Evolutionary conservation across 1,140 invertebrate genomes (phyloP), one percentile per base, ranked within the genome.

Genomic region (Protaetia brevitarsis): DNA sequence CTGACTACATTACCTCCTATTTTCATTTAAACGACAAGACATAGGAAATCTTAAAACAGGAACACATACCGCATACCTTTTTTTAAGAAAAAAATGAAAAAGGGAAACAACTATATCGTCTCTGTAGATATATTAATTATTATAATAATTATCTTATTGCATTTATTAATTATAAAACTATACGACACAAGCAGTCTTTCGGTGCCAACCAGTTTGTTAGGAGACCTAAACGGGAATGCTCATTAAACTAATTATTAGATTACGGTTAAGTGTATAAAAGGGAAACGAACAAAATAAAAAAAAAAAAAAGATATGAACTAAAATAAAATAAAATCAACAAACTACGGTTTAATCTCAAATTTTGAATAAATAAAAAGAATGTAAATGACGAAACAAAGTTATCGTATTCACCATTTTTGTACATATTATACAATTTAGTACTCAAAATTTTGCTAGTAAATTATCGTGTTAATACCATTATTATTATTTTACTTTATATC

Each of bases 241-340:
- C 74, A 76, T 71, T 70, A 66, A 71, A 68, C 16, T 73, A n/a
- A n/a, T n/a, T n/a, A n/a, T 68, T 74, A 74, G 72, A 71, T 72
- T 69, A 69, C 60, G 37, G 59, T 60, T 31, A 72, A 72, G 68
- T 71, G 36, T 72, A 72, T 66, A 69, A 66, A 56, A 65, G 45
- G 28, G 27, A 29, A 23, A 66, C 4, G 16, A 60, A 66, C 31
- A 10, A 51, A 10, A 19, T 16, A 51, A 51, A n/a, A 51, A 51
- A 51, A 21, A 6, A 8, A 5, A 21, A 45, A 45, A 45, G 23
- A 2, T 3, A 45, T 19, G n/a, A 19, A 45, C 8, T 2, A 4
- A 5, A n/a, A n/a, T n/a, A n/a, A n/a, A n/a, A n/a, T 16, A 4
- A 41, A 13, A 41, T 6, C 19, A 16, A 3, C 16, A 21, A 51